phyloP scores from a whole-genome alignment of 2,113 vertebrate genomes.

The Rana temporaria region DNA sequence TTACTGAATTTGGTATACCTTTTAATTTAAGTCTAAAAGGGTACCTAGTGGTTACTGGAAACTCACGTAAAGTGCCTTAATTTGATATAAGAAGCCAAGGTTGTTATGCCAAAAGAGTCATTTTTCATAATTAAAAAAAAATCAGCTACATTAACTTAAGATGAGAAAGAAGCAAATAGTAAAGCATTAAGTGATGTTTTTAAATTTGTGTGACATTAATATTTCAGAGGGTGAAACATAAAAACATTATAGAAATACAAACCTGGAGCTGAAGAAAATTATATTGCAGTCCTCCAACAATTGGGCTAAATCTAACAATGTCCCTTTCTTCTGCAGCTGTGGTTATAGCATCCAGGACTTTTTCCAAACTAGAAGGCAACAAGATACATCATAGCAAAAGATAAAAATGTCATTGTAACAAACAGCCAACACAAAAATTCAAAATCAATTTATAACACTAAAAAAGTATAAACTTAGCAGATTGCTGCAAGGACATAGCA shows the following conservation, averaged over 20 bases:
- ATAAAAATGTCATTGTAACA: constrained; percentile 51
- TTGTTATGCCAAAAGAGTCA: no score
- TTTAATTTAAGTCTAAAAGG: no score
- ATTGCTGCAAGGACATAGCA: constrained; percentile 55
- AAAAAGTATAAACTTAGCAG: constrained; percentile 57
- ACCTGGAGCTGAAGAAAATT: constrained; percentile 93
- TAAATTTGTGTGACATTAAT: no score
- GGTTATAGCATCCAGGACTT: constrained; percentile 94
- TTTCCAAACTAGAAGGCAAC: constrained; percentile 85
- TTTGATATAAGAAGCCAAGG: no score
- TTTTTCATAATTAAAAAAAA: no score
- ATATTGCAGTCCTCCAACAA: constrained; percentile 90
- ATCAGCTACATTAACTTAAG: no score
- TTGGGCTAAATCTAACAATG: constrained; percentile 85
- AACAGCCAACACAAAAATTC: constrained; percentile 50
- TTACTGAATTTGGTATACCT: no score
- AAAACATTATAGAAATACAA: constrained; percentile 58
- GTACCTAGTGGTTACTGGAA: no score
- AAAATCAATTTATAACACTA: constrained; percentile 53
- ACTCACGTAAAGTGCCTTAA: no score
- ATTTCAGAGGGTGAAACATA: no score
- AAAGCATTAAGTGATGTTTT: no score
- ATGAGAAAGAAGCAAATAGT: no score
- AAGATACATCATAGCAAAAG: constrained; percentile 44
- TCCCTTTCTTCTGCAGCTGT: constrained; percentile 84